Percentiles rank a stretch among this genome's conserved stretches.
Conservation (phyloP, 2,888 invertebrate species). For the Loripinus fragilis region DNA sequence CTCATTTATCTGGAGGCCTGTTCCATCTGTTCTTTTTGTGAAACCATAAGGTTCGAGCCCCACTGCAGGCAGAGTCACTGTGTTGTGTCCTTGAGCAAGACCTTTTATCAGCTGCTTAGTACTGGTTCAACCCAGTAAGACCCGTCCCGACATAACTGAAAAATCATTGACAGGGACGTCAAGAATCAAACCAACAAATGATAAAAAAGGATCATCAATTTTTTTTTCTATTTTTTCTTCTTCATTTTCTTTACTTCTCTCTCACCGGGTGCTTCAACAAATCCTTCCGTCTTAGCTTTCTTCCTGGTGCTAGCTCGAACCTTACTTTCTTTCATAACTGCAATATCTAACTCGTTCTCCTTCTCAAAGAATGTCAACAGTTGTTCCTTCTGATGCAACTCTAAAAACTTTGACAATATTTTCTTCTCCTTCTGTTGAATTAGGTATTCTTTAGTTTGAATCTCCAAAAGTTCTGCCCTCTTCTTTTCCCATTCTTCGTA, state of each 20-base stretch:
- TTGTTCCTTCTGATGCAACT: slow-evolving; percentile 77
- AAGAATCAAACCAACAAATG: too few relatives aligned
- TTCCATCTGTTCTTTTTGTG: too few relatives aligned
- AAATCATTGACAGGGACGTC: too few relatives aligned
- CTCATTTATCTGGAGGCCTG: too few relatives aligned
- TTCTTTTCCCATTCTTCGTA: slow-evolving; percentile 57
- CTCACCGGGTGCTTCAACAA: slow-evolving; percentile 56
- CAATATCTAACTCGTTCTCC: slow-evolving; percentile 66
- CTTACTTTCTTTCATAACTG: slow-evolving; percentile 62
- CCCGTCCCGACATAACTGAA: too few relatives aligned
- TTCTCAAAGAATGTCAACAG: slow-evolving; percentile 75
- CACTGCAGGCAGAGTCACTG: too few relatives aligned
- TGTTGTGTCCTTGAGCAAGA: too few relatives aligned
- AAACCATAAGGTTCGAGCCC: too few relatives aligned
- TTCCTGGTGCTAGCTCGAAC: slow-evolving; percentile 31
- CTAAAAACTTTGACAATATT: slow-evolving; percentile 67
- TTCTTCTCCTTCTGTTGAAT: slow-evolving; percentile 57
- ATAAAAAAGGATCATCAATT: too few relatives aligned
- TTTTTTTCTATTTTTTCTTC: background rate
- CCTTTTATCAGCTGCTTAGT: too few relatives aligned
- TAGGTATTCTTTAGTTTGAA: slow-evolving; percentile 59
- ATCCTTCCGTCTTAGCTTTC: slow-evolving; percentile 48
- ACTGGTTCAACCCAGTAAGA: too few relatives aligned
- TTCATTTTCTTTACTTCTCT: slow-evolving; percentile 7
- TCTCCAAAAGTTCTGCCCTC: slow-evolving; percentile 29